Conservation (phyloP, 2,113 vertebrate genomes). For the Pterocles gutturalis region DNA sequence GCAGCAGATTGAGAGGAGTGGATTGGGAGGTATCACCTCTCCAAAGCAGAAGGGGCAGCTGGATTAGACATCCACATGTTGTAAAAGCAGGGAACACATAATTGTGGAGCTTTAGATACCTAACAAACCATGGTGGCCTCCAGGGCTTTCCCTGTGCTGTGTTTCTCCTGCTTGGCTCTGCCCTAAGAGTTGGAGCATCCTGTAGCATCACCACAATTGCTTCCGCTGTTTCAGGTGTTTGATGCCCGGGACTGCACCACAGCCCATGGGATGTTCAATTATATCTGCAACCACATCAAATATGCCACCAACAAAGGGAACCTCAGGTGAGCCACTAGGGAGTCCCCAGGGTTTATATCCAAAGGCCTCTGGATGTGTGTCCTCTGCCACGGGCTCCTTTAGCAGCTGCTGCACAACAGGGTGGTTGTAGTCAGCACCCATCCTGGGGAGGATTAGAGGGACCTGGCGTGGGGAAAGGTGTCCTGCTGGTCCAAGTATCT, state of each 20-base stretch:
- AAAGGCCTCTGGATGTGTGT: background rate
- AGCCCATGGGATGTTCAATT: constrained; percentile 98
- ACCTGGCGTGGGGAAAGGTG: background rate
- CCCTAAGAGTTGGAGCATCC: background rate
- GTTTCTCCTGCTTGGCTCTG: background rate
- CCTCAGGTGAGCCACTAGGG: constrained; percentile 83
- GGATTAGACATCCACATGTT: background rate
- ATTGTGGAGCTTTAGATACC: background rate
- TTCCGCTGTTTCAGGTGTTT: constrained; percentile 85
- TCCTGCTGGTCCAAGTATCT: background rate
- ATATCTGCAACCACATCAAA: constrained; percentile 98
- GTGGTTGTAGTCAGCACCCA: background rate
- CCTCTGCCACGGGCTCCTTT: background rate
- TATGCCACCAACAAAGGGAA: constrained; percentile 99
- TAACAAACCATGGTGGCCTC: background rate
- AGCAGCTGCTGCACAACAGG: background rate
- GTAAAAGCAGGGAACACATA: background rate
- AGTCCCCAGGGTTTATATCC: background rate
- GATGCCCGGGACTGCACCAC: constrained; percentile 97
- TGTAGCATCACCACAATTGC: background rate
- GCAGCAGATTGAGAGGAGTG: background rate
- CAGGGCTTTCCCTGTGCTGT: background rate
- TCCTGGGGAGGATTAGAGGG: rapidly evolving
- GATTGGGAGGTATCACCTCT: background rate
- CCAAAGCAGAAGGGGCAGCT: constrained; percentile 4